A percentile compares a stretch with the other conserved stretches of the same genome.
These are phyloP conservation scores for Gymnocheta viridis DNA, from an alignment of 2,888 invertebrate species.

Conservation along the genomic window DNA sequence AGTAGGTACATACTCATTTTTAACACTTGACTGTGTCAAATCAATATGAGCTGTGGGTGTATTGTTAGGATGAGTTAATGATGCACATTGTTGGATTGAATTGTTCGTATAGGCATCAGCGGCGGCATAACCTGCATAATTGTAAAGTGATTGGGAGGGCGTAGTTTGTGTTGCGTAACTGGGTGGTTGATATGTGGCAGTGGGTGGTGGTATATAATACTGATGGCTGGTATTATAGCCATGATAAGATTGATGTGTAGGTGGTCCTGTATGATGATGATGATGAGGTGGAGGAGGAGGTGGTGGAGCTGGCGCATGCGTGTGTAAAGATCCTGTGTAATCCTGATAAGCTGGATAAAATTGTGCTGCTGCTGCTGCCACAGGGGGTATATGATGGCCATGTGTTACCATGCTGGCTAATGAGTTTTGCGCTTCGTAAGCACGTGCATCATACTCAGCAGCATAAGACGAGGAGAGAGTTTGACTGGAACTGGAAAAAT, in stretches of 20 bases:
- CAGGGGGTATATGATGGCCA: slow-evolving; percentile 71
- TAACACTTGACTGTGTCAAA: slow-evolving; percentile 69
- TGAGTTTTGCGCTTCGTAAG: slow-evolving; percentile 73
- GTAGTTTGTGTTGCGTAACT: slow-evolving; percentile 58
- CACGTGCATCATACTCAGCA: slow-evolving; percentile 73
- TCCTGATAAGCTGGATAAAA: slow-evolving; percentile 76
- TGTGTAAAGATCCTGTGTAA: slow-evolving; percentile 71
- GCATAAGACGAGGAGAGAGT: slow-evolving; percentile 73
- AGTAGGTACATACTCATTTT: slow-evolving; percentile 77
- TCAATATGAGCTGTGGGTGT: slow-evolving; percentile 42
- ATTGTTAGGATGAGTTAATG: slow-evolving; percentile 12
- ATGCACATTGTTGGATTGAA: slow-evolving; percentile 25
- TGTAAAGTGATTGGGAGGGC: slow-evolving; percentile 42
- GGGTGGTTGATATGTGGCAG: slow-evolving; percentile 63
- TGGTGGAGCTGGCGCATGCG: slow-evolving; percentile 42
- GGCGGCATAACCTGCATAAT: slow-evolving; percentile 53
- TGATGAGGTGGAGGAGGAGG: slow-evolving; percentile 63
- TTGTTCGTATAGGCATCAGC: slow-evolving; percentile 47
- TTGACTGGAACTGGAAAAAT: slow-evolving; percentile 72
- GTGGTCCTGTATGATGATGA: slow-evolving; percentile 56
- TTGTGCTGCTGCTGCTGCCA: slow-evolving; percentile 68
- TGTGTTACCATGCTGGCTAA: slow-evolving; percentile 73
- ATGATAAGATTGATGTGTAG: slow-evolving; percentile 69
- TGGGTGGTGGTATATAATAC: slow-evolving; percentile 56
- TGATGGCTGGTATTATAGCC: slow-evolving; percentile 60